Evolutionary conservation across 1,140 invertebrate genomes (phyloP).

Genomic region (Hestina assimilis): DNA sequence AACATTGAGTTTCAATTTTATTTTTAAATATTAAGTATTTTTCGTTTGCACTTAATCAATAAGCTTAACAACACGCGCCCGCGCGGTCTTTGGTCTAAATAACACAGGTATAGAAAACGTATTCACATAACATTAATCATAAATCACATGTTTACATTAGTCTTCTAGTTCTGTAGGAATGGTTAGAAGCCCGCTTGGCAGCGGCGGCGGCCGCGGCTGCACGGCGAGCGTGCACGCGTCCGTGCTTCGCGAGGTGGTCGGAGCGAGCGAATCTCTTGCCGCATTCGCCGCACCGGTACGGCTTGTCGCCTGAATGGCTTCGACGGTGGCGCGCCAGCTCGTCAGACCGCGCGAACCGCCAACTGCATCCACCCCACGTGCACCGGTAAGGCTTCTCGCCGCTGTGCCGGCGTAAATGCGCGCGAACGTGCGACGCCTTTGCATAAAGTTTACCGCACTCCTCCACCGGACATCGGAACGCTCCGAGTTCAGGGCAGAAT

Average conservation of each 20-base stretch:
- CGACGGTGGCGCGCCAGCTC: constrained; percentile 91
- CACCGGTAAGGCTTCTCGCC: constrained; percentile 96
- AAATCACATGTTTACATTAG: constrained; percentile 19
- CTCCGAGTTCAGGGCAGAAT: constrained; percentile 61
- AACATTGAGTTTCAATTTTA: no score
- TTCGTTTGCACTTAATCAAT: neutral
- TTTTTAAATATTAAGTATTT: no score
- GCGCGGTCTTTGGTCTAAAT: constrained; percentile 4
- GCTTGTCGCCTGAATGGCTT: constrained; percentile 89
- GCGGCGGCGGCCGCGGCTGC: constrained; percentile 55
- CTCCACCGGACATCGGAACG: constrained; percentile 80
- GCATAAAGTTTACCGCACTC: constrained; percentile 88
- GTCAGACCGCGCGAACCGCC: constrained; percentile 96
- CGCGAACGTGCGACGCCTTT: constrained; percentile 96
- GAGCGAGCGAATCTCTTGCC: constrained; percentile 92
- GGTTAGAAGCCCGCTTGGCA: constrained; percentile 31
- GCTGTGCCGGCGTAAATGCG: constrained; percentile 94
- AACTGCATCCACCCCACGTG: constrained; percentile 94
- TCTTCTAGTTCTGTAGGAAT: constrained; percentile 32
- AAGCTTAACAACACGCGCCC: constrained; percentile 1
- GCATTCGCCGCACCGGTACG: constrained; percentile 91
- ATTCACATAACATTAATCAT: neutral
- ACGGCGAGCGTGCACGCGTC: constrained; percentile 85
- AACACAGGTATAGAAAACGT: neutral
- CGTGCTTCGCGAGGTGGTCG: constrained; percentile 94